Conservation (phyloP, 2,797 vertebrate genomes). For the Sebastes dallii region DNA sequence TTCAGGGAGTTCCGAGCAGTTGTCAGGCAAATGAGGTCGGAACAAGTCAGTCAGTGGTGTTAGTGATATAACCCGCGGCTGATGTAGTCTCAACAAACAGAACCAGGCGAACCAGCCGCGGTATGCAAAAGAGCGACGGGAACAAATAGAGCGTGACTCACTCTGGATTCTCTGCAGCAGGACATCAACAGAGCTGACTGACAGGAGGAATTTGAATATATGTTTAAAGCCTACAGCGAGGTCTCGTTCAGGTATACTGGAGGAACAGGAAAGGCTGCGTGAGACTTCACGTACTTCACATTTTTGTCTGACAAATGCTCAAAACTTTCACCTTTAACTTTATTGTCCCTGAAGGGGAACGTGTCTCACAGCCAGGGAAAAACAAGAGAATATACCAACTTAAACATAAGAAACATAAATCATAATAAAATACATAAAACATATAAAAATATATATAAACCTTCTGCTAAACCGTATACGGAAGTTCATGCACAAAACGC, state of each 20-base stretch:
- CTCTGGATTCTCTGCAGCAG: neutral
- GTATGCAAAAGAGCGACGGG: slow-evolving; percentile 13
- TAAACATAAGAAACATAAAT: neutral
- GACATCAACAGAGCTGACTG: neutral
- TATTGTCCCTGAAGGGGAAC: neutral
- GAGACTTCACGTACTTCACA: neutral
- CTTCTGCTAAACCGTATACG: neutral
- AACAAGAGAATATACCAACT: neutral
- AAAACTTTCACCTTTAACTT: neutral
- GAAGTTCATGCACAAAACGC: neutral
- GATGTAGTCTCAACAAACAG: neutral
- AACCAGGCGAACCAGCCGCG: neutral
- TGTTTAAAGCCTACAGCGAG: neutral
- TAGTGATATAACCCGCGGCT: neutral
- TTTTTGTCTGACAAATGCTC: neutral
- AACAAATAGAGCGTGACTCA: neutral
- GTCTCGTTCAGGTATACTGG: neutral
- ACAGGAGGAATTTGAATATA: neutral
- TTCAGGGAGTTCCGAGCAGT: neutral
- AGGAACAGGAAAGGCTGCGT: neutral
- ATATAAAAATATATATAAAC: neutral
- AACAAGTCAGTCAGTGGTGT: neutral
- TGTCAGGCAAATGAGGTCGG: neutral
- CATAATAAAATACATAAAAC: neutral
- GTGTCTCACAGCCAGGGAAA: neutral